Evolutionary conservation across 2,888 invertebrate species (phyloP), one percentile per base, ranked within the genome.

Genomic region (Acleris holmiana): DNA sequence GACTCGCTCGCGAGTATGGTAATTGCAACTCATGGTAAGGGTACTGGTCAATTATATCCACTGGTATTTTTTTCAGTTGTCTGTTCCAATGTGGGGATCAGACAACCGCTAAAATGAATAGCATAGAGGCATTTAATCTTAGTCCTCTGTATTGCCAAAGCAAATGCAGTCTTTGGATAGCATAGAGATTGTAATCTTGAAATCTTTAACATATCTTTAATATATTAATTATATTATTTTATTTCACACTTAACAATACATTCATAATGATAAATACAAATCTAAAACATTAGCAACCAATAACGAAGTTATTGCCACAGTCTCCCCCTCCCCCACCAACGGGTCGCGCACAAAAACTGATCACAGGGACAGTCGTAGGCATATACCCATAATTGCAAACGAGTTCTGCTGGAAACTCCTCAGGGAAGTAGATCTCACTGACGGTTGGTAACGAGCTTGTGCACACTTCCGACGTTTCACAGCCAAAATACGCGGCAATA

Each of bases 381-480:
- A 74, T 62, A 56, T 75, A 78, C 0, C 79, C 81, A 56, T 80
- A 76, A 53, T 77, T 81, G 56, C 82, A 83, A 1, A 69, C 68
- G 41, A 84, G 51, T 41, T 82, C 80, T 1, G 80, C 80, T 21
- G 84, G 84, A n/a, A 84, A 79, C 5, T 77, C 66, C 1, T 79
- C 60, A 0, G 84, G 84, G 29, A 83, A 73, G 0, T 76, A 13
- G 0, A 84, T 71, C 50, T 84, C 82, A 18, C 78, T 73, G 1
- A 73, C 72, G 8, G 75, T 62, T 0, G 77, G 78, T 0, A 17
- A 35, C 17, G n/a, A 29, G 49, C 17, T 47, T 35, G 44, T 61
- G 15, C 40, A 55, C 5, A 51, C n/a, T 10, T 18, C 48, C 2
- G 41, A 18, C 0, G 6, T 19, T 29, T 21, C 41, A 7, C 25